phyloP scores from a whole-genome alignment of 2,888 invertebrate genomes.

The Byasa hedistus region DNA sequence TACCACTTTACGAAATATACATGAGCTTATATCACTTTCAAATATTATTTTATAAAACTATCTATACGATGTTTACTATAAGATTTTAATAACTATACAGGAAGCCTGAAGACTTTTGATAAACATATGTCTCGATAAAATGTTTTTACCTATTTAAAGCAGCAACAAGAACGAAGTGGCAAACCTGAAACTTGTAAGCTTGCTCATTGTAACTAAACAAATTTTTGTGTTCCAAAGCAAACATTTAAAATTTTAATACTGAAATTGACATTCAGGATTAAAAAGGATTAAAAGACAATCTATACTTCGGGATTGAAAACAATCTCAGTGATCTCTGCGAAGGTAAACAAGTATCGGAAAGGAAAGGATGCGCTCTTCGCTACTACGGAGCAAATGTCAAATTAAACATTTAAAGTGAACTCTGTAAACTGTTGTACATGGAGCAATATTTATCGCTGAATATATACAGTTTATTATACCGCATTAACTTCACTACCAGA shows the following conservation, averaged over 20 bases:
- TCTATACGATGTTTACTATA: too few species aligned
- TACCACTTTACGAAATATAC: neutral
- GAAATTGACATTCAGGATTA: neutral
- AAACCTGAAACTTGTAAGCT: too few species aligned
- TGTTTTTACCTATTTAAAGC: too few species aligned
- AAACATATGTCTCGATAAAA: too few species aligned
- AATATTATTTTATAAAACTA: too few species aligned
- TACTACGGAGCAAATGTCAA: slow-evolving; percentile 65
- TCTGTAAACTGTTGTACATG: slow-evolving; percentile 31
- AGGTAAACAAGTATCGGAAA: slow-evolving; percentile 64
- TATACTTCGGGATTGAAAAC: slow-evolving; percentile 39
- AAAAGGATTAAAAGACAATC: neutral
- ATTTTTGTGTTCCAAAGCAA: slow-evolving; percentile 31
- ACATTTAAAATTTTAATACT: neutral
- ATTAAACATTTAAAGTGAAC: slow-evolving; percentile 26
- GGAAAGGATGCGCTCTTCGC: slow-evolving; percentile 67
- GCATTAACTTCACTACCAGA: neutral
- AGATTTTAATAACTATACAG: too few species aligned
- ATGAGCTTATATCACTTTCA: too few species aligned
- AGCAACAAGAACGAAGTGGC: too few species aligned
- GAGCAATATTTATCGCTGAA: neutral
- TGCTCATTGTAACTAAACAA: too few species aligned
- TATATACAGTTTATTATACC: neutral
- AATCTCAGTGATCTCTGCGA: slow-evolving; percentile 58
- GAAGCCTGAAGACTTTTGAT: too few species aligned